Evolutionary conservation across 2,797 vertebrate species (phyloP).

Genomic region (Myripristis murdjan): DNA sequence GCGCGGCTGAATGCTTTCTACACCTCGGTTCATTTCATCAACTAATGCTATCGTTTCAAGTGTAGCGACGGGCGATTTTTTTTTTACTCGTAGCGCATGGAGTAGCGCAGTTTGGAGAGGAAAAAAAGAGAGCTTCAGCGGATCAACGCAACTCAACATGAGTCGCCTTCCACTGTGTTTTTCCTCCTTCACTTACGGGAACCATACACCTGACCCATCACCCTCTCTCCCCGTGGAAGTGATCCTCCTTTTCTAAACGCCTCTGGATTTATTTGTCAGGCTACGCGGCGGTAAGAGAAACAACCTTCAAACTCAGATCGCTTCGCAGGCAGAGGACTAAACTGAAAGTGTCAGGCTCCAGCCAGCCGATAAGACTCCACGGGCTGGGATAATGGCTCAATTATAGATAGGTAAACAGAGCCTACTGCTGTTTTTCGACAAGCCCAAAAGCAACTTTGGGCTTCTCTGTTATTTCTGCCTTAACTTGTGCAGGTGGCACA

Average conservation of each 20-base stretch:
- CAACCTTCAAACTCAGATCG: slow-evolving; percentile 42
- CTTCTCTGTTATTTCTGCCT: neutral
- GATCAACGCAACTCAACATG: slow-evolving; percentile 69
- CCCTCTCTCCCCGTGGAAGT: slow-evolving; percentile 43
- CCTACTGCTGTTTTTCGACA: neutral
- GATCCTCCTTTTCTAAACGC: slow-evolving; percentile 8
- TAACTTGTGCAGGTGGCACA: slow-evolving; percentile 40
- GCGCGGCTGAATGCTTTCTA: slow-evolving; percentile 17
- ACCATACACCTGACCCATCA: slow-evolving; percentile 81
- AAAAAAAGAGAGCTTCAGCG: slow-evolving; percentile 29
- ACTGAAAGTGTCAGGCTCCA: slow-evolving; percentile 71
- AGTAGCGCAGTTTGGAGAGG: slow-evolving; percentile 61
- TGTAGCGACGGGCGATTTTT: slow-evolving; percentile 3
- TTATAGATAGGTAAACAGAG: neutral
- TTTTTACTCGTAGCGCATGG: slow-evolving; percentile 40
- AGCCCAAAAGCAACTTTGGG: slow-evolving; percentile 31
- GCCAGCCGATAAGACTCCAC: slow-evolving; percentile 38
- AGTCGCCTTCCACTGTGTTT: slow-evolving; percentile 66
- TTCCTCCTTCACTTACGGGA: slow-evolving; percentile 71
- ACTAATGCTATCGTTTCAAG: neutral
- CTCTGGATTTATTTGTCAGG: neutral
- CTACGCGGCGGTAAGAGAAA: slow-evolving; percentile 51
- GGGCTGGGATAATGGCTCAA: slow-evolving; percentile 24
- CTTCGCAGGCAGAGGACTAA: slow-evolving; percentile 23
- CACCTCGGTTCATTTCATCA: neutral